Percentiles rank a stretch among this genome's conserved stretches.
These are phyloP conservation scores for Girardia tigrina DNA, from an alignment of 2,888 invertebrate genomes.

Conservation along the genomic window DNA sequence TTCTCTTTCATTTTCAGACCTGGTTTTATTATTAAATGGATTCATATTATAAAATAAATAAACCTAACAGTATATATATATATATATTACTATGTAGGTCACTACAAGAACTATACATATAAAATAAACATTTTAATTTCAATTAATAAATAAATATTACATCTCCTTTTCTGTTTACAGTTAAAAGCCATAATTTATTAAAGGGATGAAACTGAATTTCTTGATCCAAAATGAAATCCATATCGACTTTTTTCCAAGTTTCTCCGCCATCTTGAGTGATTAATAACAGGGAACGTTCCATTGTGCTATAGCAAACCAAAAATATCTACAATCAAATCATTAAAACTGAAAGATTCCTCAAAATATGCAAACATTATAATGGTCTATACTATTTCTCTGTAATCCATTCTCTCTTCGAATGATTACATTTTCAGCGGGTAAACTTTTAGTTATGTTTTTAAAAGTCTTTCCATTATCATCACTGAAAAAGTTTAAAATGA, in stretches of 20 bases:
- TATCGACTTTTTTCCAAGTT: constrained; percentile 1
- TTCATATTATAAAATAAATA: no score
- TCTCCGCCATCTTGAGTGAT: neutral
- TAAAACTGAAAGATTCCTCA: neutral
- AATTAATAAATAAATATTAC: no score
- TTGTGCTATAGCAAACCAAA: constrained; percentile 5
- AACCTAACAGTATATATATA: no score
- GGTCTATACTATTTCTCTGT: neutral
- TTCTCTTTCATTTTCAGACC: no score
- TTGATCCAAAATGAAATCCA: constrained; percentile 11
- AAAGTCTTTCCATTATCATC: neutral
- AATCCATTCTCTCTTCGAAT: neutral
- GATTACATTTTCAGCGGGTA: neutral
- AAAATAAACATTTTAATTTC: no score
- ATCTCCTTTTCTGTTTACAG: neutral
- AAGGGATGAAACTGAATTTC: constrained; percentile 13
- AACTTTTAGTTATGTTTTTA: neutral
- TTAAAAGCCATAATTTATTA: constrained; percentile 3
- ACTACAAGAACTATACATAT: no score
- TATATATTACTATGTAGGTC: no score
- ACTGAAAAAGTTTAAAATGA: neutral
- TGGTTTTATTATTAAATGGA: no score
- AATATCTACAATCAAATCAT: neutral
- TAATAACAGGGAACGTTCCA: neutral
- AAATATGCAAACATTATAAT: neutral